Base-by-base conservation (phyloP, 2,888 invertebrate genomes). In the Tenthredo amoena region DNA sequence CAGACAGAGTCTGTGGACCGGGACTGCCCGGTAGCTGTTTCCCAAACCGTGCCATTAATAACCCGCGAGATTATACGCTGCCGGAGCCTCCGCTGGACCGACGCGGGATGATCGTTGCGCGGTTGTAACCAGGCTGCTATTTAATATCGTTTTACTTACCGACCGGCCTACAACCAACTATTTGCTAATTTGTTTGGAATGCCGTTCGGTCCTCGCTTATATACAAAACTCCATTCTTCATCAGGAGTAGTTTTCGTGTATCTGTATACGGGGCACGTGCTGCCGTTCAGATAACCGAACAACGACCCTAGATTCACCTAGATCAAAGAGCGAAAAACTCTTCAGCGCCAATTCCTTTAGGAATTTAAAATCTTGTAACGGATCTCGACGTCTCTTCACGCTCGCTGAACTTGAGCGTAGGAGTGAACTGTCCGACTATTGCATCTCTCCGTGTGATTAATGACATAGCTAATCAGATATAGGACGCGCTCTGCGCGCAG, bases 1-100 rank as follows among this genome's bases (percentile, higher is more conserved):
- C 89, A 87, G 87, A 88, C 86, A 87, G 87, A 88, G 71, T 85
- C 86, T 86, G 87, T 86, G 87, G 86, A 88, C 88, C 87, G 86
- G 86, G 89, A 89, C 91, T 93, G 92, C 93, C 92, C 93, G 92
- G 93, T 93, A 93, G 93, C 93, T 93, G 91, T 93, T 93, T 93
- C 92, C 93, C 91, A 93, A 93, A 93, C 92, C 92, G 91, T 91
- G 92, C 91, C 93, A 93, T 93, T 93, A 93, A 93, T 93, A 93
- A 93, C 92, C 90, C 90, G 87, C 90, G 90, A 93, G 93, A 93
- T 93, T 93, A 93, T 93, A 93, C 90, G 92, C 91, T 93, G 92
- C 89, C 91, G 88, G 86, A 85, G 86, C 87, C 86, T 87, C 87
- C 87, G 87, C 85, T 87, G 87, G 81, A 86, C 85, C 86, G 87